Evolutionary conservation across 1,140 invertebrate species (phyloP).

Genomic region (Drosophila chauvacae): DNA sequence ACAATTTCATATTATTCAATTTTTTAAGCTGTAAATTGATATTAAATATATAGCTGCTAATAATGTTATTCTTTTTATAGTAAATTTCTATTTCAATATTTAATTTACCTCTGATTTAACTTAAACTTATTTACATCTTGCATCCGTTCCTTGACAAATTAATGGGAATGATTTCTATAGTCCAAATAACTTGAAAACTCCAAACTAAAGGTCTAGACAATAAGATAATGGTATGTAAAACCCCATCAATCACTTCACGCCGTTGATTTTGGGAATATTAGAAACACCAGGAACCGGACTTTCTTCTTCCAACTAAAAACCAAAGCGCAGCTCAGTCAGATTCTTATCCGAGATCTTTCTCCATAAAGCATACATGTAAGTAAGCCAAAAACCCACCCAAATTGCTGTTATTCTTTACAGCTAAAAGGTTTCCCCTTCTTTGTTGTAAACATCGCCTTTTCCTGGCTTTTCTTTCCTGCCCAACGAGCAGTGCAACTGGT

Average conservation of each 20-base stretch:
- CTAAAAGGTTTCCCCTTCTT: conserved; percentile 42
- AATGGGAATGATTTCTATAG: not conserved
- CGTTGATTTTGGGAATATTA: conserved; percentile 9
- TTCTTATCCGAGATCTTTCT: conserved; percentile 58
- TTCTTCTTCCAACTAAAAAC: conserved; percentile 39
- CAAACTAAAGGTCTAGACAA: not conserved
- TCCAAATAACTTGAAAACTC: not conserved
- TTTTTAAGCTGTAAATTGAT: too few relatives aligned
- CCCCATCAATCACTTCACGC: conserved; percentile 8
- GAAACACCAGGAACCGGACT: conserved; percentile 17
- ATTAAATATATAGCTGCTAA: too few relatives aligned
- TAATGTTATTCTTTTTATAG: not conserved
- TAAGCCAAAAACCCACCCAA: conserved; percentile 47
- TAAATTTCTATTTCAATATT: not conserved
- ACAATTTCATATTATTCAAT: too few relatives aligned
- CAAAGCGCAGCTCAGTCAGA: conserved; percentile 24
- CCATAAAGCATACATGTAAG: conserved; percentile 47
- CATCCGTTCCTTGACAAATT: not conserved
- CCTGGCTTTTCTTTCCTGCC: conserved; percentile 44
- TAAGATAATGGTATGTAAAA: conserved; percentile 5
- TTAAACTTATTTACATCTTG: not conserved
- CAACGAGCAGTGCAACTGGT: conserved; percentile 41
- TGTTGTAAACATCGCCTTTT: conserved; percentile 43
- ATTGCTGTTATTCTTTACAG: conserved; percentile 47
- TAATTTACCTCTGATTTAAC: not conserved